These are phyloP conservation scores for Epinephelus coioides DNA, from an alignment of 2,797 vertebrate genomes.

Conservation along the genomic window DNA sequence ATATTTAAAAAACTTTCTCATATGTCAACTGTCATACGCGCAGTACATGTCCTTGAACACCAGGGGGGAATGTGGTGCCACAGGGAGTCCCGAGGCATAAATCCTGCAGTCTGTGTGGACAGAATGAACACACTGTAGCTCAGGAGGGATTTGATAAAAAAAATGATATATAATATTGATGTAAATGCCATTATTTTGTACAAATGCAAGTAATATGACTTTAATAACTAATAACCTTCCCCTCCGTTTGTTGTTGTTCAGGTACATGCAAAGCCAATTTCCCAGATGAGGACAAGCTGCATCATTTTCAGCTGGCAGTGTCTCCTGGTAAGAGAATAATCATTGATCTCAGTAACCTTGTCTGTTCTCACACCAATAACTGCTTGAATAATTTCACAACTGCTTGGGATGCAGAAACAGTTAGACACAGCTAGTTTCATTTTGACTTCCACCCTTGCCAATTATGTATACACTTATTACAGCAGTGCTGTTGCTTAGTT, in stretches of 20 bases:
- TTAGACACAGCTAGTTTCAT: neutral
- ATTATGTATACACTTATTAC: neutral
- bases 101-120: constrained; percentile 5
- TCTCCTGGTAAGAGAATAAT: constrained; percentile 91
- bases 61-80: constrained; percentile 73
- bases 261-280: constrained; percentile 98
- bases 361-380: neutral
- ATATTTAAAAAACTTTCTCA: neutral
- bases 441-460: neutral
- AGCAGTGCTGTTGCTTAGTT: neutral
- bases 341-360: neutral
- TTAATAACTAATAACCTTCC: neutral
- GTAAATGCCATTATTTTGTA: constrained; percentile 2
- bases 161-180: constrained; percentile 7
- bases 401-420: neutral
- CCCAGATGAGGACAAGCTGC: constrained; percentile 96
- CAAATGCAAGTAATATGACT: neutral
- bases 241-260: constrained; percentile 68
- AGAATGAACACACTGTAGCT: neutral
- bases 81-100: constrained; percentile 9
- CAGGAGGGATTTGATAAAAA: constrained; percentile 1
- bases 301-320: constrained; percentile 95
- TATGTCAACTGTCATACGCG: neutral
- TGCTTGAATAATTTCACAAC: neutral
- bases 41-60: constrained; percentile 62